phyloP scores from a whole-genome alignment of 2,113 vertebrate genomes.

The Falco punctatus region DNA sequence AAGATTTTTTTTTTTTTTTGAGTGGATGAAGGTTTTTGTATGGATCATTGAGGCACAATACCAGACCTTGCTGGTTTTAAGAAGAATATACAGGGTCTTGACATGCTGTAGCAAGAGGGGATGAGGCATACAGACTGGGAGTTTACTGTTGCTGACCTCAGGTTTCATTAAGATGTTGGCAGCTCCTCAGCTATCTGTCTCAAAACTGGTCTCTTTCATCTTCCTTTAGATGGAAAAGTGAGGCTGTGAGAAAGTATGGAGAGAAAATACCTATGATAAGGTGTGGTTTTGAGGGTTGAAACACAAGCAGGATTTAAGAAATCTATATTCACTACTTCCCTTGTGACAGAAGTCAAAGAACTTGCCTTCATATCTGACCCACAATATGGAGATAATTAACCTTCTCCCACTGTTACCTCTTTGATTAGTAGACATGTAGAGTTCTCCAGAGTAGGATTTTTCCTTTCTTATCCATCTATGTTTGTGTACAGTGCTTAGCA shows the following conservation, averaged over 20 bases:
- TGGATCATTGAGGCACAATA: background rate
- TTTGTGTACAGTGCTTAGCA: background rate
- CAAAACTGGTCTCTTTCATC: background rate
- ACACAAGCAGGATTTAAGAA: background rate
- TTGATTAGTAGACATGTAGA: background rate
- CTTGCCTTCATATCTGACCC: background rate
- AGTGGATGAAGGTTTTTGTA: background rate
- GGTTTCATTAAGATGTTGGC: background rate
- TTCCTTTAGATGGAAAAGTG: background rate
- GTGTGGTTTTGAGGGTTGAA: background rate
- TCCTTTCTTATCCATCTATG: background rate
- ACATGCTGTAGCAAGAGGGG: accelerated
- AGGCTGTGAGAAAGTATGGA: background rate
- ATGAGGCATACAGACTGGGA: background rate
- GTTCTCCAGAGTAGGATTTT: background rate
- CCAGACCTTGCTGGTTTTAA: background rate
- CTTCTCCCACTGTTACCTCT: background rate
- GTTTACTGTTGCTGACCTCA: background rate
- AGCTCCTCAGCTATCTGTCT: background rate
- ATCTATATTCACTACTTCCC: background rate
- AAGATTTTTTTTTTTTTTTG: background rate
- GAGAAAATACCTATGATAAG: background rate
- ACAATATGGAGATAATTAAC: background rate
- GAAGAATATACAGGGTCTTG: background rate
- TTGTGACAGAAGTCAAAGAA: background rate